Evolutionary conservation across 2,797 vertebrate genomes (phyloP), one percentile per base, ranked within the genome.

Genomic region (Diceros bicornis): DNA sequence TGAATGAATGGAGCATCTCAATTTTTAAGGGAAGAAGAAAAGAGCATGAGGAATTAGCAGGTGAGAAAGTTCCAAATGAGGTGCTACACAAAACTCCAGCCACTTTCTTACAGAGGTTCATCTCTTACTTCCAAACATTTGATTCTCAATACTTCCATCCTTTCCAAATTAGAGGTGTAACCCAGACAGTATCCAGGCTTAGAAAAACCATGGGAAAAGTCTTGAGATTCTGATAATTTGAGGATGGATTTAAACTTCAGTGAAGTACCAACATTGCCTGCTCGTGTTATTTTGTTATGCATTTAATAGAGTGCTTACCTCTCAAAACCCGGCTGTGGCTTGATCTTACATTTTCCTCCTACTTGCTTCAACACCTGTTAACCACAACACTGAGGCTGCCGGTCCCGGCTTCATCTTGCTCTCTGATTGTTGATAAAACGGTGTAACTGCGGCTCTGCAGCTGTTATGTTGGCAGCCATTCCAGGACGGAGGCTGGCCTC

Each of bases 361-460:
- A 41, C 57, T 69, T 82, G 84, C 88, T 71, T 95, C 34, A 68
- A 61, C 97, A 97, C 90, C 96, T 95, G 96, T 74, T 93, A 94
- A 92, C 95, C 95, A 88, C 94, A 84, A 61, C 69, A 23, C 25
- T 47, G 64, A 32, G 37, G 77, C 7, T 82, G 74, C 61, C 4
- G 2, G 47, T 21, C 32, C 62, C n/a, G 32, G 69, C 83, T 87
- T 78, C 55, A 0, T 82, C 91, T 83, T 55, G 20, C 52, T 96
- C 41, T 83, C 84, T 62, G 89, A 90, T 94, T 98, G 95, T 91
- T 95, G 89, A 47, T 81, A 8, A 0, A 0, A 29, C 21, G 27
- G 66, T 62, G 34, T 94, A 94, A 96, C 96, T 21, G 55, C 29
- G 57, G 74, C 71, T 71, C 27, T 82, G 94, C 97, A 98, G 97